phyloP scores from a whole-genome alignment of 2,797 vertebrate species.

The Epinephelus malabaricus region DNA sequence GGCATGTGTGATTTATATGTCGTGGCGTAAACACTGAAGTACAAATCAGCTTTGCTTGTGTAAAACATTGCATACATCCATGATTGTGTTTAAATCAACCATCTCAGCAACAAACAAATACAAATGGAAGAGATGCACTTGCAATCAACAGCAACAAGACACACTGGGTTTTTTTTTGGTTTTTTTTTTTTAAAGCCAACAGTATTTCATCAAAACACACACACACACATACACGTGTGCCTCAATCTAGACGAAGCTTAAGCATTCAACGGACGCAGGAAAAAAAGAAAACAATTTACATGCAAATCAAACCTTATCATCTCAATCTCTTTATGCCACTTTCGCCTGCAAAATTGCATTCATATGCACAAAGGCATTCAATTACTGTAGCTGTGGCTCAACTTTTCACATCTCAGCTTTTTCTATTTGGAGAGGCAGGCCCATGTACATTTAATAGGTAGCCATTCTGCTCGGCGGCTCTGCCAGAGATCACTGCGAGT shows the following conservation, averaged over 20 bases:
- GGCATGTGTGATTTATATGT: conserved; percentile 28
- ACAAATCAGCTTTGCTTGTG: conserved; percentile 48
- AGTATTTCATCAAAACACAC: conserved; percentile 53
- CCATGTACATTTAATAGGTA: conserved; percentile 84
- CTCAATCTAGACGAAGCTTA: conserved; percentile 65
- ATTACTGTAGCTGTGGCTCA: conserved; percentile 80
- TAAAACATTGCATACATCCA: conserved; percentile 34
- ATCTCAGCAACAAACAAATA: conserved; percentile 53
- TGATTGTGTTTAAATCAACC: conserved; percentile 59
- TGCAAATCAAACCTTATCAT: conserved; percentile 89
- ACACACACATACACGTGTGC: conserved; percentile 44
- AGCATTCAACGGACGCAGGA: conserved; percentile 65
- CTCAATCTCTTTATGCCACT: conserved; percentile 83
- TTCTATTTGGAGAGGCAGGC: conserved; percentile 80
- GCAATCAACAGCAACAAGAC: conserved; percentile 62
- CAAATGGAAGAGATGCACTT: conserved; percentile 54
- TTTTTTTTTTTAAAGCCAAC: conserved; percentile 11
- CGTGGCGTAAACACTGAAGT: conserved; percentile 24
- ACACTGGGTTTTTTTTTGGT: background rate
- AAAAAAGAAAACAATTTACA: conserved; percentile 87
- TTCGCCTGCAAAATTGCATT: conserved; percentile 81
- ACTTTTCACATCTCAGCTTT: conserved; percentile 80
- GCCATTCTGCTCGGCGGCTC: conserved; percentile 74
- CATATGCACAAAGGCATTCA: conserved; percentile 84
- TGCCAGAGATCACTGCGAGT: conserved; percentile 71